A percentile compares a stretch with the other conserved stretches of the same genome.
Evolutionary conservation across 2,113 vertebrate genomes (phyloP).

Genomic region (Entomyzon cyanotis): DNA sequence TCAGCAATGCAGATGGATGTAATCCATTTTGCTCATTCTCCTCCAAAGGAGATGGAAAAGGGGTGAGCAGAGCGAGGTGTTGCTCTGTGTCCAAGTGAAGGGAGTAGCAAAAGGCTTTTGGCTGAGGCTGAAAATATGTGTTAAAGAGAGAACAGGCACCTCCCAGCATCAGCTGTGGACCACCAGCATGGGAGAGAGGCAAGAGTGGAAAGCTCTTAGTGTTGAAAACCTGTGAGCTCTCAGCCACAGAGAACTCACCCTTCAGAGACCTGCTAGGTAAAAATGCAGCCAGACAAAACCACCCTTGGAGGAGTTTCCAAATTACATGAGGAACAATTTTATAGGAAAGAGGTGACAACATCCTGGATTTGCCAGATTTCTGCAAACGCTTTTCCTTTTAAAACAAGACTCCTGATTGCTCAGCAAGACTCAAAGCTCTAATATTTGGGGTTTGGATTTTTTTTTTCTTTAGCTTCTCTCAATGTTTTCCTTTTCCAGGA

Average conservation of each 20-base stretch:
- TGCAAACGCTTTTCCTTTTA: not conserved
- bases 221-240: not conserved
- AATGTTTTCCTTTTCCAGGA: not conserved
- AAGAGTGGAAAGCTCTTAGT: not conserved
- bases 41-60: not conserved
- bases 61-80: not conserved
- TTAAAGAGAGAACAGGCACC: not conserved
- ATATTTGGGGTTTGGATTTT: not conserved
- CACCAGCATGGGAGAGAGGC: not conserved
- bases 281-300: slow-evolving; percentile 1
- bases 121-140: not conserved
- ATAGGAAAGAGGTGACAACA: slow-evolving; percentile 11
- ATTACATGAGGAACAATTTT: not conserved
- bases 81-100: not conserved
- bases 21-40: not conserved
- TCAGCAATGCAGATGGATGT: not conserved
- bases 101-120: not conserved
- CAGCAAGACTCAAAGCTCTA: not conserved
- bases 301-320: not conserved
- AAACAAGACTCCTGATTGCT: not conserved
- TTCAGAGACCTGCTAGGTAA: not conserved
- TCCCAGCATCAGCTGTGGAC: not conserved
- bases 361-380: slow-evolving; percentile 17
- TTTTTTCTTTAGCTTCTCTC: not conserved
- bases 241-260: not conserved